Evolutionary conservation across 2,888 invertebrate genomes (phyloP), one percentile per base, ranked within the genome.

Genomic region (Alviniconcha strummeri): DNA sequence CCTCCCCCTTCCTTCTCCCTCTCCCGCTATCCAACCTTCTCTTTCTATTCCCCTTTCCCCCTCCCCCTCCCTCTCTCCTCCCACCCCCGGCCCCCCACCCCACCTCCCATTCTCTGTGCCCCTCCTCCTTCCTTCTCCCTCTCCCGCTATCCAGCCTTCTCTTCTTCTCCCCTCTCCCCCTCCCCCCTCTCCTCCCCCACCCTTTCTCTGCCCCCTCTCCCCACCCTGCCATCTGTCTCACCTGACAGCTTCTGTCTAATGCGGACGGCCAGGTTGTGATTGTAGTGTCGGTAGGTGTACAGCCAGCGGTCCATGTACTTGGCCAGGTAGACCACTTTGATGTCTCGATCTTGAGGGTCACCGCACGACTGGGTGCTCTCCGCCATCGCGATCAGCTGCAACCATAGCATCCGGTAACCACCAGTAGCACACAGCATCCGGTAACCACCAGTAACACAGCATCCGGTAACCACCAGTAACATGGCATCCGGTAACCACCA

Each of bases 271-370:
- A 89, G 85, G 82, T 90, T 91, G 88, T 88, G 90, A 69, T 86
- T 88, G 80, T 90, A 90, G 78, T 91, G 90, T 11, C 90, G 87
- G 72, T 91, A 89, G 0, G 90, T 88, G 78, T 89, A 89, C 64
- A 91, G 80, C 91, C 91, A 91, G 84, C 90, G 87, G 78, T 91
- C 90, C 76, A 91, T 82, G 83, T 90, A 90, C 57, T 84, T 85
- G 5, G 91, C 91, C 8, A 91, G 84, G 80, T 89, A 85, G 60
- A 86, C 85, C 55, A 91, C 89, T 15, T 88, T 87, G 36, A 89
- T 88, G 55, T 90, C 88, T 13, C 91, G 83, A 15, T 90, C 88
- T 9, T 88, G 88, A 0, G 90, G 90, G 11, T 87, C 87, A 7
- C 88, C 88, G 13, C 17, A 19, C 36, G 89, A 82, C 85, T 91